A percentile compares a stretch with the other conserved stretches of the same genome.
Conservation (phyloP, 2,888 invertebrate species). For the Drosophila mayaguana region DNA sequence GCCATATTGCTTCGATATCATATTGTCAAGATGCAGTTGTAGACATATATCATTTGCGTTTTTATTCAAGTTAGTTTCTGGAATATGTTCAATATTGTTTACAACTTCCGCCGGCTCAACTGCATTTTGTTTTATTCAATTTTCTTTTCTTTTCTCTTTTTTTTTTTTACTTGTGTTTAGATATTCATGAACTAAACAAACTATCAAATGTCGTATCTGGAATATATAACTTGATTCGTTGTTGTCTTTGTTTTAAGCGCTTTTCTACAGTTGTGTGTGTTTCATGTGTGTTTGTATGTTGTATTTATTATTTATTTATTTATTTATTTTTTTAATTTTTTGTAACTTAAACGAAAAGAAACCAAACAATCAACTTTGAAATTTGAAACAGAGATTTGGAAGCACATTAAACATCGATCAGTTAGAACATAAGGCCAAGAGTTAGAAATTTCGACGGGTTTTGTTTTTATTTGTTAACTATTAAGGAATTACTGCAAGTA, state of each 20-base stretch:
- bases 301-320: not conserved
- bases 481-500: slow-evolving; percentile 43
- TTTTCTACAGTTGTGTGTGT: slow-evolving; percentile 33
- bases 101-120: slow-evolving; percentile 17
- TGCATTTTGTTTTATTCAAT: slow-evolving; percentile 8
- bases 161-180: slow-evolving; percentile 15
- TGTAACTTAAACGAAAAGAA: slow-evolving; percentile 43
- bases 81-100: slow-evolving; percentile 7
- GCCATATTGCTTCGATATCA: slow-evolving; percentile 85
- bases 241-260: slow-evolving; percentile 6
- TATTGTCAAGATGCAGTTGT: slow-evolving; percentile 63
- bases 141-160: not conserved
- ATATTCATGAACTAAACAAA: slow-evolving; percentile 4
- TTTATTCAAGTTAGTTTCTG: slow-evolving; percentile 20
- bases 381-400: slow-evolving; percentile 68
- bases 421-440: slow-evolving; percentile 61
- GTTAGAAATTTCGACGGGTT: slow-evolving; percentile 33
- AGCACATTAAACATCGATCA: slow-evolving; percentile 78
- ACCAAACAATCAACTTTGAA: slow-evolving; percentile 50
- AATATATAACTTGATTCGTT: slow-evolving; percentile 6
- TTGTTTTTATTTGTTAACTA: slow-evolving; percentile 35
- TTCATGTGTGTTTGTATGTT: slow-evolving; percentile 33
- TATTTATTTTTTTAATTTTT: slow-evolving; percentile 10
- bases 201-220: slow-evolving; percentile 7
- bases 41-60: slow-evolving; percentile 15